Percentiles rank a stretch among this genome's conserved stretches.
Evolutionary conservation across 2,113 vertebrate species (phyloP).

Genomic region (Limnothrissa miodon): DNA sequence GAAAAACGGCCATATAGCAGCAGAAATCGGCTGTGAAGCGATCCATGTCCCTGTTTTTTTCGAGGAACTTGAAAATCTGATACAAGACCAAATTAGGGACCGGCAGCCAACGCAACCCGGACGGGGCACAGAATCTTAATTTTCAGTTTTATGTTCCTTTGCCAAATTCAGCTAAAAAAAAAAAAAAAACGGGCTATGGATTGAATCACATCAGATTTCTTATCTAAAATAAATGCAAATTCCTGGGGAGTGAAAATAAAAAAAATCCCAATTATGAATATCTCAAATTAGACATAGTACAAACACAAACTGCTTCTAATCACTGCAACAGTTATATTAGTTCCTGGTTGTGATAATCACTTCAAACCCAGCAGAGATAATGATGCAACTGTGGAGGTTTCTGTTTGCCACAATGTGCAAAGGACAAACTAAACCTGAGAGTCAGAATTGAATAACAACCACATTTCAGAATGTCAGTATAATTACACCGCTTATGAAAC

Average conservation of each 20-base stretch:
- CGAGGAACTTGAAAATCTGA: no score
- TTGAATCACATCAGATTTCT: no score
- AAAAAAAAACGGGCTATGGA: no score
- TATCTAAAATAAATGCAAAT: not conserved
- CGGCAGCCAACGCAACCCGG: no score
- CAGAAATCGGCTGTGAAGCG: not conserved
- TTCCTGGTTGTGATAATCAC: not conserved
- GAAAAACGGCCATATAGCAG: not conserved
- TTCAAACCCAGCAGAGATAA: not conserved
- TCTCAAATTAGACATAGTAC: not conserved
- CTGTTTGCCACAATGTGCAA: not conserved
- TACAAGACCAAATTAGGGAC: no score
- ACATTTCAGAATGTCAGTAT: not conserved
- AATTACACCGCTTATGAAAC: not conserved
- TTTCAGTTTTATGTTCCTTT: no score
- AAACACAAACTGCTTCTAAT: not conserved
- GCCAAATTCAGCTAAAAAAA: no score
- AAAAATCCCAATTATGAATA: not conserved
- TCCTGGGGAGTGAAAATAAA: not conserved
- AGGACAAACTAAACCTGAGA: not conserved
- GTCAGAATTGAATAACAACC: not conserved
- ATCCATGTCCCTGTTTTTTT: no score
- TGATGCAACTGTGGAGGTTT: not conserved
- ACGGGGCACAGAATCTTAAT: no score
- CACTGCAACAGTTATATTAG: not conserved